phyloP scores from a whole-genome alignment of 2,888 invertebrate genomes.

The Luperina testacea region DNA sequence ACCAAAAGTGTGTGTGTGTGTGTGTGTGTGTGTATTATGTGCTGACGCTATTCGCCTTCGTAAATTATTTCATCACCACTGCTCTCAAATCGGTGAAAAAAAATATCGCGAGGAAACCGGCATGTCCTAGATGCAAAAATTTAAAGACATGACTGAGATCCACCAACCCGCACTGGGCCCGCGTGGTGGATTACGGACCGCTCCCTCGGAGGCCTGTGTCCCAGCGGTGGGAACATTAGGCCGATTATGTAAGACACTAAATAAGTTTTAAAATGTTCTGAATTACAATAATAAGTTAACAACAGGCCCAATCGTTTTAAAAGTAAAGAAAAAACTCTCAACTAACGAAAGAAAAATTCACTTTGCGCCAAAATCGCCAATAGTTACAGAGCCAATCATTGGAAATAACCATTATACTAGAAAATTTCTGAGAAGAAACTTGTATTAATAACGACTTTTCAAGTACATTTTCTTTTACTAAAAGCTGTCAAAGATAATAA shows the following conservation, averaged over 20 bases:
- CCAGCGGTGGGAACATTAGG: too few relatives aligned
- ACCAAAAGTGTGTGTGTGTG: too few relatives aligned
- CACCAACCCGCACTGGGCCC: too few relatives aligned
- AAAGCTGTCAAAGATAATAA: constrained; percentile 30
- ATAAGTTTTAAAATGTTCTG: not conserved
- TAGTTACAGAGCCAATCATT: constrained; percentile 31
- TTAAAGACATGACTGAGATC: too few relatives aligned
- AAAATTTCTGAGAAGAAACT: constrained; percentile 3
- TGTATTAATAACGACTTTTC: not conserved
- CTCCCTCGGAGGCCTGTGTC: too few relatives aligned
- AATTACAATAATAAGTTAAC: not conserved
- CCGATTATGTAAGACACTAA: not conserved
- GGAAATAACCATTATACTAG: constrained; percentile 28
- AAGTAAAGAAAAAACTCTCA: constrained; percentile 28
- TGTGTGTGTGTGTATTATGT: too few relatives aligned
- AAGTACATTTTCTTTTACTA: constrained; percentile 24
- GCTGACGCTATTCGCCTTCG: too few relatives aligned
- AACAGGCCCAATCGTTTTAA: constrained; percentile 23
- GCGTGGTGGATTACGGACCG: too few relatives aligned
- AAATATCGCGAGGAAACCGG: not conserved
- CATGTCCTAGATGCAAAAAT: too few relatives aligned
- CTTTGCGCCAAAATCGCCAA: constrained; percentile 4
- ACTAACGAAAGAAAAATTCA: constrained; percentile 22
- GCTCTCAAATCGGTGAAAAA: too few relatives aligned
- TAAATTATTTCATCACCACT: too few relatives aligned